Evolutionary conservation across 2,797 vertebrate species (phyloP).

Genomic region (Oreonectes daqikongensis): DNA sequence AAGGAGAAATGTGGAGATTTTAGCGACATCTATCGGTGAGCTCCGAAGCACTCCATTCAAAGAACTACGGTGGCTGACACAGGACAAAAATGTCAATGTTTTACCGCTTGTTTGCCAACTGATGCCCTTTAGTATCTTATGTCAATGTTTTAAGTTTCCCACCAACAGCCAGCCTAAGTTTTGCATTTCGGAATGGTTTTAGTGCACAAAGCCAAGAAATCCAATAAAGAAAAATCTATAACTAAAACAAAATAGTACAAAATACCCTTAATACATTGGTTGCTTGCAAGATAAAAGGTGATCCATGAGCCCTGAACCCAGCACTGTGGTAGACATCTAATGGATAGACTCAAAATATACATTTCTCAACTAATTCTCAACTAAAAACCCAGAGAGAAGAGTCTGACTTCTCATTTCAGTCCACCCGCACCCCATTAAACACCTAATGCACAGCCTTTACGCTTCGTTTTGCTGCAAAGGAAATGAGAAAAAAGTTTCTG

Average conservation of each 20-base stretch:
- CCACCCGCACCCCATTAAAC: constrained; percentile 1
- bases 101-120: no score
- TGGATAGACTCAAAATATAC: not conserved
- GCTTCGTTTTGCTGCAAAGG: not conserved
- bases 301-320: not conserved
- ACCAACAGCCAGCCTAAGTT: no score
- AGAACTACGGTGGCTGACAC: no score
- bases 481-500: not conserved
- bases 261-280: not conserved
- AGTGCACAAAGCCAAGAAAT: not conserved
- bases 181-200: no score
- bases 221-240: no score
- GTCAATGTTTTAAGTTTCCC: no score
- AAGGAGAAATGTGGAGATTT: no score
- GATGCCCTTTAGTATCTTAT: no score
- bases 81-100: no score
- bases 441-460: not conserved
- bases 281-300: not conserved
- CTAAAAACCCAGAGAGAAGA: not conserved
- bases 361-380: not conserved
- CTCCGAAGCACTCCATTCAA: no score
- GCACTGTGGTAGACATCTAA: not conserved
- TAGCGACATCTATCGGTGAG: no score
- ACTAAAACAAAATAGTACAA: not conserved
- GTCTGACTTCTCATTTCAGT: not conserved